Conservation (phyloP, 1,140 invertebrate species). For the Harlomillsia oculata region DNA sequence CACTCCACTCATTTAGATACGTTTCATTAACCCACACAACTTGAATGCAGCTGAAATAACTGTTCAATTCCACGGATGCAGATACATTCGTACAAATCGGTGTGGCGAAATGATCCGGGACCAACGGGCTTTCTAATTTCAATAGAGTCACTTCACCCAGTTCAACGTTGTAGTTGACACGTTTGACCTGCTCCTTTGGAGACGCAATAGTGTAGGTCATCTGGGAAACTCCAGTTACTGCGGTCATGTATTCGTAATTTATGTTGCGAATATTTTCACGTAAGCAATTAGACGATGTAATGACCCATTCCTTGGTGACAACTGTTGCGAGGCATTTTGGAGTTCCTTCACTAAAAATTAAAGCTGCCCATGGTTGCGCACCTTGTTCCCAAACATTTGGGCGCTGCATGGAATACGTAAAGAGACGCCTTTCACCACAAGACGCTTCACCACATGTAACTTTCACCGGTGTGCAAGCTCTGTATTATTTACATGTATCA, state of each 20-base stretch:
- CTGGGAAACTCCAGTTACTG: background rate
- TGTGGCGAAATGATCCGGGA: constrained; percentile 6
- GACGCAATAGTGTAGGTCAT: background rate
- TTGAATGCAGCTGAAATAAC: background rate
- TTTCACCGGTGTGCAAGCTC: background rate
- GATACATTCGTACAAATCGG: constrained; percentile 7
- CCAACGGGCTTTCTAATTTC: constrained; percentile 4
- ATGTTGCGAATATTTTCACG: background rate
- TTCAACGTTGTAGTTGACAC: constrained; percentile 4
- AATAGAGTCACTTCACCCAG: background rate
- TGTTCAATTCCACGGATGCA: background rate
- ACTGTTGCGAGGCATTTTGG: background rate
- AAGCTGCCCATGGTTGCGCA: constrained; percentile 6
- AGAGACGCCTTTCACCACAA: constrained; percentile 3
- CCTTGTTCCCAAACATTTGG: background rate
- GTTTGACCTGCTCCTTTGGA: constrained; percentile 13
- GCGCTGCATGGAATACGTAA: background rate
- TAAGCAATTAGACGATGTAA: constrained; percentile 1
- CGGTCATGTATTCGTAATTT: background rate
- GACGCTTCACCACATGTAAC: constrained; percentile 1
- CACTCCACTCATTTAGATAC: background rate
- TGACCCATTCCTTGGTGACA: constrained; percentile 3
- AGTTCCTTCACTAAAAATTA: background rate
- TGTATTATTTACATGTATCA: no score
- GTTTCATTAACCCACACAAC: background rate